Evolutionary conservation across 1,140 invertebrate genomes (phyloP).

Genomic region (Stenopsyche tienmushanensis): DNA sequence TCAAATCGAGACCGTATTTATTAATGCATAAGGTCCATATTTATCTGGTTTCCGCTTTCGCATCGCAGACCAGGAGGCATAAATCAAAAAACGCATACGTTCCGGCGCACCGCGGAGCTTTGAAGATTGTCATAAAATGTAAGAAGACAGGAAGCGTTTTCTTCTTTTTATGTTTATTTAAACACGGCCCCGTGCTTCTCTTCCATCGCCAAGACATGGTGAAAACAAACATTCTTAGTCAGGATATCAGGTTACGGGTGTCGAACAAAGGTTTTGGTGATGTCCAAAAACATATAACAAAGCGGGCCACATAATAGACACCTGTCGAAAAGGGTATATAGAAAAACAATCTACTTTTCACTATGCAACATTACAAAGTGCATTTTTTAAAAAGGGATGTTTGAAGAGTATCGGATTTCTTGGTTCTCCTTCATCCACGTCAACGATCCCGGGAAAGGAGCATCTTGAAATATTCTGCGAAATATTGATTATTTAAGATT

Average conservation of each 20-base stretch:
- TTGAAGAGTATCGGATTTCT: too few species aligned
- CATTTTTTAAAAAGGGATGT: too few species aligned
- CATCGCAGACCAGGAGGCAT: background rate
- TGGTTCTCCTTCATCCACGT: too few species aligned
- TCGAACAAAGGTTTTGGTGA: background rate
- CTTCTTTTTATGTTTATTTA: conserved; percentile 5
- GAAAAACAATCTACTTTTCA: too few species aligned
- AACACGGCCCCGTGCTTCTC: background rate
- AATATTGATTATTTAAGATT: too few species aligned
- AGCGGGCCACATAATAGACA: background rate
- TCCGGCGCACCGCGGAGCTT: background rate
- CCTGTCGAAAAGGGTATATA: conserved; percentile 6
- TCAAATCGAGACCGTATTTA: background rate
- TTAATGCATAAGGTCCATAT: background rate
- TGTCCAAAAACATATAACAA: background rate
- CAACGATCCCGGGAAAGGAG: too few species aligned
- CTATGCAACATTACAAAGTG: background rate
- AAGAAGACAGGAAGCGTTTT: conserved; percentile 14
- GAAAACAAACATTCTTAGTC: conserved; percentile 11
- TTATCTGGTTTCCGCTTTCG: background rate
- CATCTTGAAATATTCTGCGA: too few species aligned
- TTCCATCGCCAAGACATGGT: background rate
- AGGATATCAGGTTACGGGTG: background rate
- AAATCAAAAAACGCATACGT: conserved; percentile 9
- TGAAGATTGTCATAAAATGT: conserved; percentile 20